Conservation (phyloP, 2,113 vertebrate genomes). For the Loxodonta africana region DNA sequence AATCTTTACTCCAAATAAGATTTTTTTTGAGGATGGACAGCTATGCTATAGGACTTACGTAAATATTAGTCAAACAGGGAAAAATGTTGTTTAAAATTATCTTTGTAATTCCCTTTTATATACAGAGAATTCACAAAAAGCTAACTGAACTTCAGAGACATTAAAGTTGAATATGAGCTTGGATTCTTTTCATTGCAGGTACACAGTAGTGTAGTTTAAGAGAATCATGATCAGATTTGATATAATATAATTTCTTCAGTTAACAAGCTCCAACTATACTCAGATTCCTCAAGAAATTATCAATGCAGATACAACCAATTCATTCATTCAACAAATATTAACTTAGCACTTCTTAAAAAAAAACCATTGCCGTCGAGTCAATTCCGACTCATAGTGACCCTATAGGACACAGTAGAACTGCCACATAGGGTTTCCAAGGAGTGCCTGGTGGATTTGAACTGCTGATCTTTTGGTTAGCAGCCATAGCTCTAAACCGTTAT, state of each 20-base stretch:
- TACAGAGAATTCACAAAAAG: background rate
- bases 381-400: too few relatives aligned
- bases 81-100: slow-evolving; percentile 51
- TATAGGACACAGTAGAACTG: too few relatives aligned
- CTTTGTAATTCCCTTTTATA: background rate
- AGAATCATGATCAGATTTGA: background rate
- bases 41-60: background rate
- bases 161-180: background rate
- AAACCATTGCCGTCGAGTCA: too few relatives aligned
- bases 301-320: background rate
- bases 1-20: background rate
- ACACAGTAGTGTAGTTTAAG: background rate
- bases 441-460: too few relatives aligned
- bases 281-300: slow-evolving; percentile 37
- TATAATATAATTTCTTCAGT: background rate
- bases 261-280: background rate
- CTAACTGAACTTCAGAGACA: background rate
- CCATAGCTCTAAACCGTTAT: too few relatives aligned
- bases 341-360: background rate
- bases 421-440: too few relatives aligned
- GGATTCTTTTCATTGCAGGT: background rate
- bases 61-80: background rate
- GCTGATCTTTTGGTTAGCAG: too few relatives aligned
- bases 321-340: background rate
- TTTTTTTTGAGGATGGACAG: background rate